phyloP scores from a whole-genome alignment of 2,113 vertebrate genomes.

The Platichthys flesus region DNA sequence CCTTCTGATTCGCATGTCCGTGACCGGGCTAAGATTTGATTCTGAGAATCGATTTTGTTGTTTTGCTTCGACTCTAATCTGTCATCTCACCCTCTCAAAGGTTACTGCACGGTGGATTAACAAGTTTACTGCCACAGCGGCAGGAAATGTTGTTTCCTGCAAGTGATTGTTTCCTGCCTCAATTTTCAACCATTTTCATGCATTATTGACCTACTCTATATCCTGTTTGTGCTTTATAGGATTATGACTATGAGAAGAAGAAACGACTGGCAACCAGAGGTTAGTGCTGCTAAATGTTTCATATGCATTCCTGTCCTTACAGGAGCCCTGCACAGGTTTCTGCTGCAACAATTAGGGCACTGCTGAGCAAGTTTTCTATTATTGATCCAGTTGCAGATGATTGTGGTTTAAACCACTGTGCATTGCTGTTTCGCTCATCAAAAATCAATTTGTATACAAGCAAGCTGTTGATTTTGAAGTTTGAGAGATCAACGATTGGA shows the following conservation, averaged over 20 bases:
- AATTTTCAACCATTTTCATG: slow-evolving; percentile 54
- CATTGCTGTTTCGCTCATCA: not conserved
- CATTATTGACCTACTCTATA: slow-evolving; percentile 62
- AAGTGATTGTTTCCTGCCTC: slow-evolving; percentile 38
- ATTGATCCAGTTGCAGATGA: slow-evolving; percentile 14
- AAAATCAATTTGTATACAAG: not conserved
- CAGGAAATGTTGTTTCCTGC: slow-evolving; percentile 31
- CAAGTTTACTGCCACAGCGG: slow-evolving; percentile 37
- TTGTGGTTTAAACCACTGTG: not conserved
- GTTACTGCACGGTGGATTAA: slow-evolving; percentile 42
- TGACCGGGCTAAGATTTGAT: not conserved
- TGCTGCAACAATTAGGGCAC: slow-evolving; percentile 17
- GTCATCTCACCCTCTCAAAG: slow-evolving; percentile 32
- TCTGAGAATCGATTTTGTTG: slow-evolving; percentile 22
- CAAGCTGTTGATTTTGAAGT: not conserved
- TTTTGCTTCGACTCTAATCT: slow-evolving; percentile 27
- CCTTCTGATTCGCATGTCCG: slow-evolving; percentile 18
- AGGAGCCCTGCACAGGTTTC: slow-evolving; percentile 3
- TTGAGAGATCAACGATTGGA: not conserved
- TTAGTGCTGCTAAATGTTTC: slow-evolving; percentile 66
- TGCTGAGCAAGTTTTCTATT: slow-evolving; percentile 13
- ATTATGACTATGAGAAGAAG: slow-evolving; percentile 85
- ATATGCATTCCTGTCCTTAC: slow-evolving; percentile 13
- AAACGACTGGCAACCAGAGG: slow-evolving; percentile 83
- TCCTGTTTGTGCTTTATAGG: slow-evolving; percentile 71